phyloP scores from a whole-genome alignment of 1,140 invertebrate species.

The Pogonognathellus flavescens region DNA sequence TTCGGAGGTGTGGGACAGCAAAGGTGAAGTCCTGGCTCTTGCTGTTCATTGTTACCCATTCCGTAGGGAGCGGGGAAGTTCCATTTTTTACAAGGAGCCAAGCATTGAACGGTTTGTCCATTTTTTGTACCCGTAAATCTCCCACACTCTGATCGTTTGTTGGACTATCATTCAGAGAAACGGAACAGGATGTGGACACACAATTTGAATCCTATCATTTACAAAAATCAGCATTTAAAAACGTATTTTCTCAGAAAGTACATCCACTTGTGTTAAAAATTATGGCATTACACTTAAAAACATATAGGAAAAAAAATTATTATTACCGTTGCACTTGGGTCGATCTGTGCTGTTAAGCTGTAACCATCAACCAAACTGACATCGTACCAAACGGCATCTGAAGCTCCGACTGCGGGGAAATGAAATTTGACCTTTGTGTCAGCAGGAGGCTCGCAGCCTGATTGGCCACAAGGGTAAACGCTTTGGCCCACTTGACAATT shows the following conservation, averaged over 20 bases:
- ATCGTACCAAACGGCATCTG: conserved; percentile 62
- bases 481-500: conserved; percentile 64
- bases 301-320: no score
- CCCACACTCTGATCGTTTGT: conserved; percentile 56
- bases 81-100: conserved; percentile 65
- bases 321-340: conserved; percentile 52
- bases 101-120: conserved; percentile 57
- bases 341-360: conserved; percentile 62
- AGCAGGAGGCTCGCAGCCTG: conserved; percentile 63
- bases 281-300: no score
- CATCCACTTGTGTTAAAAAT: no score
- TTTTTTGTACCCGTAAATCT: conserved; percentile 62
- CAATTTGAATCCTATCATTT: conserved; percentile 54
- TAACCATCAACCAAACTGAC: conserved; percentile 66
- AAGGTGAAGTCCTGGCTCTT: conserved; percentile 46
- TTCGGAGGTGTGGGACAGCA: conserved; percentile 66
- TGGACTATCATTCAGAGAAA: conserved; percentile 55
- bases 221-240: no score
- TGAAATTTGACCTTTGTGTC: conserved; percentile 65
- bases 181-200: conserved; percentile 49
- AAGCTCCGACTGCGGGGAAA: conserved; percentile 26
- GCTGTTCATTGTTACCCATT: conserved; percentile 34
- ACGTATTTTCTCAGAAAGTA: no score
- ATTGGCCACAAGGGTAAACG: conserved; percentile 52
- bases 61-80: conserved; percentile 63